Evolutionary conservation across 2,888 invertebrate species (phyloP), one percentile per base, ranked within the genome.

Genomic region (Melieria picta): DNA sequence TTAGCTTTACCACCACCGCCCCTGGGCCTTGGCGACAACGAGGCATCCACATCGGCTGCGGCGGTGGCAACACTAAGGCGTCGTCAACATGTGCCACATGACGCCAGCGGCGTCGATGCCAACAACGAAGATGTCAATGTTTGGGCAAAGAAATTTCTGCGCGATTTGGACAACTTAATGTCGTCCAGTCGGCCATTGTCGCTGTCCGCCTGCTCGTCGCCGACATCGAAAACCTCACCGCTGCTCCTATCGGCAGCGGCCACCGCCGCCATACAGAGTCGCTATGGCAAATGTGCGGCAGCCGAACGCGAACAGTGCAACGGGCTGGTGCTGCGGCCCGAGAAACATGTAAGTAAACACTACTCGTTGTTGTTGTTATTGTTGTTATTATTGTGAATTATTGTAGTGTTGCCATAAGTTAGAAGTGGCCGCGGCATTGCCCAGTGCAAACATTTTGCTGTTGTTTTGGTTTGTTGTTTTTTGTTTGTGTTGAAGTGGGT

Each of bases 111-210:
- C 74, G 10, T 5, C 72, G 62, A 52, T 66, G 75, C 78, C 73
- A 60, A 65, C 76, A 76, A 71, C 50, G 84, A 84, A 76, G 86
- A 86, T 80, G 84, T 86, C 66, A 85, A 86, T 80, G 80, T 86
- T 80, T 86, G 86, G 86, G 86, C 86, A 79, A 84, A 84, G 81
- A 86, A 84, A 83, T 86, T 86, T 80, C 80, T 86, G 76, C 85
- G 82, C 78, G 86, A 86, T 80, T 81, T 86, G 81, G 86, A 86
- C 80, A 86, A 83, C 80, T 83, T 86, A 83, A 86, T 86, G 84
- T 82, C 82, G 78, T 79, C 81, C 76, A 84, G 85, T 81, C 84
- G 85, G 78, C 76, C 78, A 66, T 66, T 75, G 65, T 74, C 74
- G 67, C 70, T 79, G 67, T 77, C 80, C 56, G 75, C 78, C 62